phyloP scores from a whole-genome alignment of 2,113 vertebrate species.

The Hemibagrus wyckioides region DNA sequence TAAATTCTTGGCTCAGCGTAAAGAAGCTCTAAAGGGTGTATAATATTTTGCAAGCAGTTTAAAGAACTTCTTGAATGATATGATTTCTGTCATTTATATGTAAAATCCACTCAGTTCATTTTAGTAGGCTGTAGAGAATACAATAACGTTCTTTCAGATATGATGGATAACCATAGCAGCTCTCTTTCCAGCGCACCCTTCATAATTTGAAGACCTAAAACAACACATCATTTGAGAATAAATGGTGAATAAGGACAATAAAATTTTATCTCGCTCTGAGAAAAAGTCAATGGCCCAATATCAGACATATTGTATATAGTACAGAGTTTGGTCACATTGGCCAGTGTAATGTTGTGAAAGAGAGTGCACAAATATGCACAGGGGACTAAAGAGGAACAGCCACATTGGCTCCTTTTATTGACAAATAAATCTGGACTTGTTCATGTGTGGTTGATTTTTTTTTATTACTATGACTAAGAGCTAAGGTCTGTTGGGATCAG shows the following conservation, averaged over 20 bases:
- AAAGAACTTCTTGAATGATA: neutral
- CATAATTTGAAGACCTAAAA: neutral
- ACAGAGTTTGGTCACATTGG: neutral
- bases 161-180: neutral
- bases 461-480: slow-evolving; percentile 27
- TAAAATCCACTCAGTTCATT: neutral
- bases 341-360: too few species aligned
- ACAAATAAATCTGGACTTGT: slow-evolving; percentile 2
- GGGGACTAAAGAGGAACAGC: slow-evolving; percentile 5
- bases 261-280: neutral
- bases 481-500: slow-evolving; percentile 14
- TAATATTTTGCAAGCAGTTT: neutral
- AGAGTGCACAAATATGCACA: too few species aligned
- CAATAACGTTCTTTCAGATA: neutral
- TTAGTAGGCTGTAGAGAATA: neutral
- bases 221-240: neutral
- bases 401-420: neutral
- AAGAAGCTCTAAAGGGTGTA: neutral
- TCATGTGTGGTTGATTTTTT: slow-evolving; percentile 27
- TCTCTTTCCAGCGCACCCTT: neutral
- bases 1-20: neutral
- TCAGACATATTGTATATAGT: neutral
- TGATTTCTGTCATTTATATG: slow-evolving; percentile 3
- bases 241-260: neutral
- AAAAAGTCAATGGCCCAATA: neutral